Conservation (phyloP, 1,140 invertebrate species). For the Protaetia brevitarsis region DNA sequence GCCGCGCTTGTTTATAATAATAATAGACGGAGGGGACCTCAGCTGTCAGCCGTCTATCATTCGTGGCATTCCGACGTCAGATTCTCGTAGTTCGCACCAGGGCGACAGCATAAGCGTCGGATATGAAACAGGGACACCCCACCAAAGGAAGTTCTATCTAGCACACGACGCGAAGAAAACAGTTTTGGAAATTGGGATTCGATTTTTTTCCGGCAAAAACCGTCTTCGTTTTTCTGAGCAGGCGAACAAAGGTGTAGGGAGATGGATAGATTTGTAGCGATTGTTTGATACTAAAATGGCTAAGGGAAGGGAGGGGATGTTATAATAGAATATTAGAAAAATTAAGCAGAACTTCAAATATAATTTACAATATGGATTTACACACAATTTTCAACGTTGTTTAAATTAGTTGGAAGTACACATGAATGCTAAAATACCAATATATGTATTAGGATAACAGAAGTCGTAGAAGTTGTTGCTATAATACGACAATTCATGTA, state of each 20-base stretch:
- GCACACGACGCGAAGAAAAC: too few relatives aligned
- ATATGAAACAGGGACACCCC: neutral
- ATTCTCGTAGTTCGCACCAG: slow-evolving; percentile 32
- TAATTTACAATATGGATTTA: neutral
- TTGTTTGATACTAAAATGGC: neutral
- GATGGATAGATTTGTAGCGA: neutral
- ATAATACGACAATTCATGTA: too few relatives aligned
- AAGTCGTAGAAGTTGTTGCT: neutral
- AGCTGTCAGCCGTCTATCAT: slow-evolving; percentile 35
- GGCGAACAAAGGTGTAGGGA: neutral
- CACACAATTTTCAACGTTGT: neutral
- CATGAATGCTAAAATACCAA: slow-evolving; percentile 8
- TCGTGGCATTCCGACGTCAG: slow-evolving; percentile 33
- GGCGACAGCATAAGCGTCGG: slow-evolving; percentile 18
- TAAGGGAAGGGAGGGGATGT: too few relatives aligned
- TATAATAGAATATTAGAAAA: too few relatives aligned
- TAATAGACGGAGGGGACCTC: slow-evolving; percentile 3
- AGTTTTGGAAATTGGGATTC: neutral
- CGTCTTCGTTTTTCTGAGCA: neutral
- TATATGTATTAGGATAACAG: neutral
- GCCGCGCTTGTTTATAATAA: too few relatives aligned
- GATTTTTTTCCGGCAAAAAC: neutral
- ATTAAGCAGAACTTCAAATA: too few relatives aligned
- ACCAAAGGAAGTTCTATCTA: too few relatives aligned
- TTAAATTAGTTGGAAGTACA: neutral